phyloP scores from a whole-genome alignment of 2,888 invertebrate genomes.

The Cheilosia variabilis region DNA sequence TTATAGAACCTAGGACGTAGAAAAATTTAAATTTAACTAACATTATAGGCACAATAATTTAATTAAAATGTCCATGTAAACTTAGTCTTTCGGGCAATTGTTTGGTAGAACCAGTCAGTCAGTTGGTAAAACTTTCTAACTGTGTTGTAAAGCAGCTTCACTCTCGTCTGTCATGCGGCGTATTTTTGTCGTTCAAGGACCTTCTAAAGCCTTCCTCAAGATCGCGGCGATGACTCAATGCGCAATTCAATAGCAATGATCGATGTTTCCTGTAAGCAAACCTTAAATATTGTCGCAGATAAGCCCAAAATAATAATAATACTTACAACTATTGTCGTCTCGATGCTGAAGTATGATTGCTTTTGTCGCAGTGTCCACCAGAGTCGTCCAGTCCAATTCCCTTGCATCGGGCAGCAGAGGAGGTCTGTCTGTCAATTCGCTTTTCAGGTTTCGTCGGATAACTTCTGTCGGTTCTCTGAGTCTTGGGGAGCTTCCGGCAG shows the following conservation, averaged over 20 bases:
- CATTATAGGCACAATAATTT: constrained; percentile 28
- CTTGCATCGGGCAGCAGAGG: constrained; percentile 87
- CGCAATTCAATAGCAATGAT: constrained; percentile 24
- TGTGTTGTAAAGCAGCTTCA: constrained; percentile 6
- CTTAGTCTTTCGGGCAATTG: constrained; percentile 35
- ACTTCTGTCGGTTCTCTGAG: constrained; percentile 16
- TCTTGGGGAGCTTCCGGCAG: constrained; percentile 56
- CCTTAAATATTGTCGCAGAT: background rate
- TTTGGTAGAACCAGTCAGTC: constrained; percentile 28
- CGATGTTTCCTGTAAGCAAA: constrained; percentile 9
- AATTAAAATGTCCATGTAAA: constrained; percentile 30
- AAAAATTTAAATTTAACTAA: constrained; percentile 9
- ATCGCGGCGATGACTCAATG: constrained; percentile 20
- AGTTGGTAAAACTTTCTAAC: constrained; percentile 18
- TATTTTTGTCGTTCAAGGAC: too few relatives aligned
- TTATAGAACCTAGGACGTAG: constrained; percentile 13
- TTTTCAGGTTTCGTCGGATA: constrained; percentile 68
- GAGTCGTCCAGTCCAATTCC: constrained; percentile 91
- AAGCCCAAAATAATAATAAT: too few relatives aligned
- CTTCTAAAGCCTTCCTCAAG: constrained; percentile 5
- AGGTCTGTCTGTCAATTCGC: constrained; percentile 83
- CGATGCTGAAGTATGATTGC: constrained; percentile 85
- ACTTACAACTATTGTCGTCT: constrained; percentile 51
- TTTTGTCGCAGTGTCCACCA: constrained; percentile 91
- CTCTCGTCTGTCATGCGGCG: background rate